Evolutionary conservation across 2,797 vertebrate genomes (phyloP).

Genomic region (Eupleurogrammus muticus): DNA sequence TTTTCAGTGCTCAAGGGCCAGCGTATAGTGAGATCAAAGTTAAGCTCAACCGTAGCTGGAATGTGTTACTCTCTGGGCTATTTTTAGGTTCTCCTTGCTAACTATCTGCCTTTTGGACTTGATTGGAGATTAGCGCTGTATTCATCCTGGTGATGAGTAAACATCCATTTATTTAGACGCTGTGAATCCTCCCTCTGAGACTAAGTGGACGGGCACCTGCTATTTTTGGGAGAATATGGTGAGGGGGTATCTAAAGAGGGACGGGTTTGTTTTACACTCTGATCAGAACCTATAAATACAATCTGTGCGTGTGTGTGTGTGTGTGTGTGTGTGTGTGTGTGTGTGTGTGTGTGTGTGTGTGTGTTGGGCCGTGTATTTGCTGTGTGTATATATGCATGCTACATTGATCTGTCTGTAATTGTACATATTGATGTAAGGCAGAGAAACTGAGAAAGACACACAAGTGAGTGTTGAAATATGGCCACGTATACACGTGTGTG

Average conservation of each 20-base stretch:
- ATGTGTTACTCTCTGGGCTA: conserved; percentile 71
- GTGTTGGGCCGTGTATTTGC: conserved; percentile 53
- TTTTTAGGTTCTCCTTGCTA: conserved; percentile 81
- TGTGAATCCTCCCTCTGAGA: conserved; percentile 68
- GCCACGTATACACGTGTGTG: conserved; percentile 55
- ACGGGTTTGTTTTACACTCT: conserved; percentile 71
- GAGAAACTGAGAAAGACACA: conserved; percentile 51
- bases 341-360: conserved; percentile 44
- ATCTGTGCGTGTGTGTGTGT: conserved; percentile 52
- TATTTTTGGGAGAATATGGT: conserved; percentile 78
- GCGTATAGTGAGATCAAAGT: conserved; percentile 77
- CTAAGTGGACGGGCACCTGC: conserved; percentile 75
- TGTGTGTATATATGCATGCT: conserved; percentile 45
- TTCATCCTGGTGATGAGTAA: conserved; percentile 77
- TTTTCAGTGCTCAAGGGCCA: conserved; percentile 73
- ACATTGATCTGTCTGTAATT: conserved; percentile 53
- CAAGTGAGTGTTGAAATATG: conserved; percentile 78
- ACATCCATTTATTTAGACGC: conserved; percentile 80
- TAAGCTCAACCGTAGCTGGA: conserved; percentile 72
- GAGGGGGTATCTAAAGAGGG: conserved; percentile 71
- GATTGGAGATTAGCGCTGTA: conserved; percentile 85
- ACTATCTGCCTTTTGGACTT: conserved; percentile 81
- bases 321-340: conserved; percentile 5
- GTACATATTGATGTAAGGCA: conserved; percentile 41
- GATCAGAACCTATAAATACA: conserved; percentile 88